Evolutionary conservation across 2,888 invertebrate genomes (phyloP).

Genomic region (Epsilonema sp.): DNA sequence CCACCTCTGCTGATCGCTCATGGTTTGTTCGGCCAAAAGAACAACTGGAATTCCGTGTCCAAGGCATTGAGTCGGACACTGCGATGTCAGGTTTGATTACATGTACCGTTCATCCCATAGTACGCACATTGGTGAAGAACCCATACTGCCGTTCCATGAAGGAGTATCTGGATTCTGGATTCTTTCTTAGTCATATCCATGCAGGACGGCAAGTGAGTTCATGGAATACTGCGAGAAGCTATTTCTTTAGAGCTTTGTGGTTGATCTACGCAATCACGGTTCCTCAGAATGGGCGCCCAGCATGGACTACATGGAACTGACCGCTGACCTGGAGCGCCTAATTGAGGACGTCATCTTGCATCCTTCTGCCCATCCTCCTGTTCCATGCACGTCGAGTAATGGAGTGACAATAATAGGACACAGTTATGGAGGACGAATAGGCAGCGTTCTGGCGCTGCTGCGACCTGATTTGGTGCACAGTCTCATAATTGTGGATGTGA

Average conservation of each 20-base stretch:
- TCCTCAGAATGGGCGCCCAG: slow-evolving; percentile 58
- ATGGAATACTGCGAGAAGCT: no score
- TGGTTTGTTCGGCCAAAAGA: slow-evolving; percentile 64
- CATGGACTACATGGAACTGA: slow-evolving; percentile 39
- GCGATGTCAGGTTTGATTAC: slow-evolving; percentile 39
- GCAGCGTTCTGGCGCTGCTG: background rate
- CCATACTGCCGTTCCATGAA: no score
- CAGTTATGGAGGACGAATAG: background rate
- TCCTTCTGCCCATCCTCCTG: no score
- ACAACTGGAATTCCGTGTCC: slow-evolving; percentile 61
- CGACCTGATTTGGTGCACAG: background rate
- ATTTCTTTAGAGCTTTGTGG: slow-evolving; percentile 47
- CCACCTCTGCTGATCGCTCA: slow-evolving; percentile 70
- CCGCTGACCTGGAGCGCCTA: slow-evolving; percentile 14
- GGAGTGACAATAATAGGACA: background rate
- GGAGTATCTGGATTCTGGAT: background rate
- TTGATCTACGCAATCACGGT: slow-evolving; percentile 82
- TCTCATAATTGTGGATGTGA: background rate
- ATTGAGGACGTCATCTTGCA: slow-evolving; percentile 37
- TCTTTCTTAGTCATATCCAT: no score
- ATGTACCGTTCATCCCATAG: slow-evolving; percentile 1
- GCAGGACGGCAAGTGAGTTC: no score
- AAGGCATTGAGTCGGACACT: slow-evolving; percentile 37
- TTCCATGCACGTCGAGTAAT: slow-evolving; percentile 29
- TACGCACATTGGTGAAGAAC: no score